Conservation (phyloP, 2,888 invertebrate species). For the Phyto melanocephala region DNA sequence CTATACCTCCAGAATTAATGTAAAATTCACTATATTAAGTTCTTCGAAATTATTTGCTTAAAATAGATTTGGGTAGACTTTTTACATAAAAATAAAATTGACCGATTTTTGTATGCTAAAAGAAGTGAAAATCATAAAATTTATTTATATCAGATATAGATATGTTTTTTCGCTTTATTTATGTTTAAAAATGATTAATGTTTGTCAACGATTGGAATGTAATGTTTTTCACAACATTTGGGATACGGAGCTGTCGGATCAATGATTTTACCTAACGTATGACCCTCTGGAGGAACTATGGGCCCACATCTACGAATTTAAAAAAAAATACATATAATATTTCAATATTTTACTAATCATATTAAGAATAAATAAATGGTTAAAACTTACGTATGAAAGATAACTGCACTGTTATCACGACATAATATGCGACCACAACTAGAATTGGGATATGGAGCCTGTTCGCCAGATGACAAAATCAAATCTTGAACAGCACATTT, state of each 20-base stretch:
- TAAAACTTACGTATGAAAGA: conserved; percentile 16
- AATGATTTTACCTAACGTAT: neutral
- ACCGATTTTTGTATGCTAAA: no score
- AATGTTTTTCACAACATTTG: conserved; percentile 10
- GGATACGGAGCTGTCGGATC: conserved; percentile 4
- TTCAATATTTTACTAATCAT: neutral
- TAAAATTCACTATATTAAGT: no score
- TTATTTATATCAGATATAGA: neutral
- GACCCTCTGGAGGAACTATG: neutral
- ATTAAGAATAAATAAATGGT: neutral
- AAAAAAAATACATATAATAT: neutral
- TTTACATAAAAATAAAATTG: no score
- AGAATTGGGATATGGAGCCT: neutral
- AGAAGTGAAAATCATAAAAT: no score
- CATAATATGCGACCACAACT: neutral
- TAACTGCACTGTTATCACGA: neutral
- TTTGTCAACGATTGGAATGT: neutral
- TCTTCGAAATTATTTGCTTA: no score
- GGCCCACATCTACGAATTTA: neutral
- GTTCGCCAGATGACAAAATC: conserved; percentile 10
- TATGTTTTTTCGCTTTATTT: no score
- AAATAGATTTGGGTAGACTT: no score
- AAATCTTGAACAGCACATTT: conserved; percentile 10
- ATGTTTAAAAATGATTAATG: neutral
- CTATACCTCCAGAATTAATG: no score